Evolutionary conservation across 2,797 vertebrate species (phyloP).

Genomic region (Hydrophis major): DNA sequence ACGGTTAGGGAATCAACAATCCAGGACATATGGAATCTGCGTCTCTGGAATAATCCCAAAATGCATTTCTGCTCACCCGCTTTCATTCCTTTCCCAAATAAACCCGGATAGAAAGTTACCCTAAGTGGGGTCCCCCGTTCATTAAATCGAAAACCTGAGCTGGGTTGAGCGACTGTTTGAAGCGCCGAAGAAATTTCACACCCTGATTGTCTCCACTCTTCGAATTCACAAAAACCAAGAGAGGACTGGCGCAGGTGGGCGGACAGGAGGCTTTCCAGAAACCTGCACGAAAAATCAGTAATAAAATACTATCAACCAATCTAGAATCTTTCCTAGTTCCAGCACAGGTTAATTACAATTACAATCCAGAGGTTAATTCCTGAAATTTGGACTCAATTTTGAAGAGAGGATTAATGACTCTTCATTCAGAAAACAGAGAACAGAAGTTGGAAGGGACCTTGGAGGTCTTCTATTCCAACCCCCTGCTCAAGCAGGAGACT

Average conservation of each 20-base stretch:
- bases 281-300: constrained; percentile 75
- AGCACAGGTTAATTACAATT: not conserved
- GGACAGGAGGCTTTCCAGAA: constrained; percentile 98
- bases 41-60: not conserved
- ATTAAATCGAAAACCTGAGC: constrained; percentile 99
- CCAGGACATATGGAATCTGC: not conserved
- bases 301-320: constrained; percentile 45
- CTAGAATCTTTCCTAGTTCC: not conserved
- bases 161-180: constrained; percentile 98
- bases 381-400: not conserved
- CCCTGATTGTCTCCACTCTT: constrained; percentile 99
- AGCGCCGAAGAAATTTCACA: constrained; percentile 95
- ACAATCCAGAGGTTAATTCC: not conserved
- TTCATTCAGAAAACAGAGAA: too few species aligned
- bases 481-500: not conserved
- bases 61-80: not conserved
- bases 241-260: constrained; percentile 93
- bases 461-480: not conserved
- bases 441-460: not conserved
- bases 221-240: constrained; percentile 98
- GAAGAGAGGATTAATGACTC: not conserved
- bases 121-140: constrained; percentile 95
- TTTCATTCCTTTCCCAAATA: constrained; percentile 30
- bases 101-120: constrained; percentile 68
- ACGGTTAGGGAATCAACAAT: not conserved